Percentiles rank a stretch among this genome's conserved stretches.
Evolutionary conservation across 2,888 invertebrate species (phyloP).

Genomic region (Hedya salicella): DNA sequence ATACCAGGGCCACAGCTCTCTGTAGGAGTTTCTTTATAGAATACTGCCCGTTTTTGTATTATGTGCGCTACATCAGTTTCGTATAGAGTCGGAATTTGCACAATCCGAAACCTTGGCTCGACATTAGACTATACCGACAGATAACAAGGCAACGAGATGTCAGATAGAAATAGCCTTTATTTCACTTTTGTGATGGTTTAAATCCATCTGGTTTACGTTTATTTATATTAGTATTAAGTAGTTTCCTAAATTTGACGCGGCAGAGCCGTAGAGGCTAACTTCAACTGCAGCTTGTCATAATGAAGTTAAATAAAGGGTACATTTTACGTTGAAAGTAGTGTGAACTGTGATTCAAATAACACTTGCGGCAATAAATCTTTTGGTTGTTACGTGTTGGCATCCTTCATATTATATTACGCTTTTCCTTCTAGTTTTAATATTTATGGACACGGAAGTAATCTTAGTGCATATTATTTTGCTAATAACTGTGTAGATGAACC

Average conservation of each 20-base stretch:
- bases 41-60: constrained; percentile 46
- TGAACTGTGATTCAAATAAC: constrained; percentile 4
- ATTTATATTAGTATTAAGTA: constrained; percentile 64
- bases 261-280: constrained; percentile 63
- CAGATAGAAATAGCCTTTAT: constrained; percentile 59
- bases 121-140: constrained; percentile 69
- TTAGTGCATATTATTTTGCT: not conserved
- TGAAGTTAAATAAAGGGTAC: constrained; percentile 44
- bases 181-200: constrained; percentile 33
- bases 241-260: constrained; percentile 77
- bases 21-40: constrained; percentile 73
- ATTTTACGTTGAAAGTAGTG: constrained; percentile 19
- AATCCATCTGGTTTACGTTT: constrained; percentile 44
- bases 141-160: constrained; percentile 62
- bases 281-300: constrained; percentile 52
- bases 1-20: constrained; percentile 81
- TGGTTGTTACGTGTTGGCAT: not conserved
- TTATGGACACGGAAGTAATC: constrained; percentile 12
- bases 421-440: constrained; percentile 10
- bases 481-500: not conserved
- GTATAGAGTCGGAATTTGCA: constrained; percentile 51
- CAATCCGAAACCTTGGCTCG: constrained; percentile 51
- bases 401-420: constrained; percentile 1
- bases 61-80: constrained; percentile 47
- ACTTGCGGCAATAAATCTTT: not conserved